Evolutionary conservation across 2,888 invertebrate genomes (phyloP).

Genomic region (Pollenia labialis): DNA sequence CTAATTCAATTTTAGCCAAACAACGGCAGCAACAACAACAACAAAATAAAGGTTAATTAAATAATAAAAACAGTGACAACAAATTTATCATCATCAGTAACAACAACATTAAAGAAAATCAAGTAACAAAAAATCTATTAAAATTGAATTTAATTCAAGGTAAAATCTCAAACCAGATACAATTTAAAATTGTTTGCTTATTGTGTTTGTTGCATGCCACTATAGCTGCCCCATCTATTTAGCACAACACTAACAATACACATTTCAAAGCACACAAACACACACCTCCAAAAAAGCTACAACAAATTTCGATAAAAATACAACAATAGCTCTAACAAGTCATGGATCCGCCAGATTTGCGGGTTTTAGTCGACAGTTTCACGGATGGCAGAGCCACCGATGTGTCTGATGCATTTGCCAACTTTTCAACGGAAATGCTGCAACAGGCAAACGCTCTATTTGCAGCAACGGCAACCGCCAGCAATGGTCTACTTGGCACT

Average conservation of each 20-base stretch:
- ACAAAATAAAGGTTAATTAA: constrained; percentile 16
- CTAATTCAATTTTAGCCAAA: constrained; percentile 66
- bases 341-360: constrained; percentile 78
- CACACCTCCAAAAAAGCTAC: neutral
- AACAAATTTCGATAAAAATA: constrained; percentile 15
- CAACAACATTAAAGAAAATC: neutral
- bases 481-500: neutral
- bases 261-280: neutral
- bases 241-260: neutral
- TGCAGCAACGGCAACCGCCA: constrained; percentile 51
- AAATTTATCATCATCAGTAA: neutral
- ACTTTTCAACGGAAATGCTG: constrained; percentile 79
- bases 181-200: constrained; percentile 7
- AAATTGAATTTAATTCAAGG: constrained; percentile 50
- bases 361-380: constrained; percentile 78
- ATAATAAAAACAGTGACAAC: constrained; percentile 27
- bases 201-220: constrained; percentile 23
- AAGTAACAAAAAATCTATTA: constrained; percentile 1
- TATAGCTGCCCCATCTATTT: neutral
- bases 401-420: constrained; percentile 77
- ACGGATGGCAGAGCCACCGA: constrained; percentile 74
- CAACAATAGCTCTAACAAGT: constrained; percentile 10
- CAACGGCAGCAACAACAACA: constrained; percentile 2
- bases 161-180: constrained; percentile 29
- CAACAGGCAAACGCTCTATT: constrained; percentile 78